phyloP scores from a whole-genome alignment of 2,888 invertebrate genomes.

The Pimpla rufipes region DNA sequence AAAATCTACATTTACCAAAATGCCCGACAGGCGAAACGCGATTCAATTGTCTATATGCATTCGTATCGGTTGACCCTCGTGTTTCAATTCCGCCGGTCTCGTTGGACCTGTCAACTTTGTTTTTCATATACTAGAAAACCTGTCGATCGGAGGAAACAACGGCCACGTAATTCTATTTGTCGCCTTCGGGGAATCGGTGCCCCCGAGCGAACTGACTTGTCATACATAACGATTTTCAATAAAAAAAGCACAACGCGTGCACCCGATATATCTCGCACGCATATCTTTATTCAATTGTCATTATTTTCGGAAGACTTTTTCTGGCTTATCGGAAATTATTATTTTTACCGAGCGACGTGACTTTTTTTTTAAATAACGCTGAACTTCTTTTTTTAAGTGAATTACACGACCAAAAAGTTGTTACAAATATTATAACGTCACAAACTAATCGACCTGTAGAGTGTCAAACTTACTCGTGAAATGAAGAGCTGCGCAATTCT shows the following conservation, averaged over 20 bases:
- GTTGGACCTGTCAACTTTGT: slow-evolving; percentile 9
- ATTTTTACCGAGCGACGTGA: neutral
- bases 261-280: neutral
- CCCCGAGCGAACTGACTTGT: neutral
- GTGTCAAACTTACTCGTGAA: neutral
- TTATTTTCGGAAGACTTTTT: neutral
- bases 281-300: neutral
- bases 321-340: neutral
- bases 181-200: slow-evolving; percentile 37
- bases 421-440: neutral
- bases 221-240: slow-evolving; percentile 45
- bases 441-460: neutral
- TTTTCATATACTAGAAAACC: slow-evolving; percentile 4
- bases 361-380: neutral
- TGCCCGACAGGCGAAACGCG: too few relatives aligned
- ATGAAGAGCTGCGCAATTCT: neutral
- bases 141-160: slow-evolving; percentile 27
- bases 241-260: slow-evolving; percentile 53
- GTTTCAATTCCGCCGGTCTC: slow-evolving; percentile 3
- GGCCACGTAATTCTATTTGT: slow-evolving; percentile 43
- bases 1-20: too few relatives aligned
- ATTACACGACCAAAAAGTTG: neutral
- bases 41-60: neutral
- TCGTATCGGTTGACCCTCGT: slow-evolving; percentile 3
- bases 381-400: neutral